phyloP scores from a whole-genome alignment of 2,888 invertebrate species.

The Spilosoma lubricipeda region DNA sequence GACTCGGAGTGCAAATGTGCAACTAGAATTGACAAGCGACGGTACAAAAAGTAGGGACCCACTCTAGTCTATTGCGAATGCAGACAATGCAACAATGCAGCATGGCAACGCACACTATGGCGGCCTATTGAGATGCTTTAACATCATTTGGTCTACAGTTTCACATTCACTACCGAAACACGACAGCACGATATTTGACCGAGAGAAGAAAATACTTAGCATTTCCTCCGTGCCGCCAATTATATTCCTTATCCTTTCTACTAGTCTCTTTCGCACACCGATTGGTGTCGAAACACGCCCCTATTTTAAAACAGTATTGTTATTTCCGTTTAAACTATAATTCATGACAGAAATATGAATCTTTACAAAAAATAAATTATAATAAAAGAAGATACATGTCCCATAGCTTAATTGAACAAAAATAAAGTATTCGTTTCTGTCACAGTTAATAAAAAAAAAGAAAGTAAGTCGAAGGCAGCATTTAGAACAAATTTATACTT shows the following conservation, averaged over 20 bases:
- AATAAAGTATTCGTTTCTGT: not conserved
- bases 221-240: no score
- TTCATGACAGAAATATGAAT: not conserved
- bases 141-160: no score
- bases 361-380: not conserved
- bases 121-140: no score
- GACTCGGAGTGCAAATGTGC: no score
- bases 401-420: not conserved
- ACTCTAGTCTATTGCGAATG: no score
- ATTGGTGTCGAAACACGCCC: not conserved
- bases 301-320: not conserved
- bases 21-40: no score
- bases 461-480: not conserved
- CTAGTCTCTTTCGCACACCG: not conserved
- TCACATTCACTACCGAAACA: no score
- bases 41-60: no score
- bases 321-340: not conserved
- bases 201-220: no score
- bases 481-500: not conserved
- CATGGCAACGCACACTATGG: no score
- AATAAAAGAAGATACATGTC: not conserved
- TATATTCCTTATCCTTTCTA: not conserved
- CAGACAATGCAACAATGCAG: no score
- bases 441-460: not conserved
- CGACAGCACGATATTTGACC: no score